These are phyloP conservation scores for Hymenopus coronatus DNA, from an alignment of 2,888 invertebrate species.

Conservation along the genomic window DNA sequence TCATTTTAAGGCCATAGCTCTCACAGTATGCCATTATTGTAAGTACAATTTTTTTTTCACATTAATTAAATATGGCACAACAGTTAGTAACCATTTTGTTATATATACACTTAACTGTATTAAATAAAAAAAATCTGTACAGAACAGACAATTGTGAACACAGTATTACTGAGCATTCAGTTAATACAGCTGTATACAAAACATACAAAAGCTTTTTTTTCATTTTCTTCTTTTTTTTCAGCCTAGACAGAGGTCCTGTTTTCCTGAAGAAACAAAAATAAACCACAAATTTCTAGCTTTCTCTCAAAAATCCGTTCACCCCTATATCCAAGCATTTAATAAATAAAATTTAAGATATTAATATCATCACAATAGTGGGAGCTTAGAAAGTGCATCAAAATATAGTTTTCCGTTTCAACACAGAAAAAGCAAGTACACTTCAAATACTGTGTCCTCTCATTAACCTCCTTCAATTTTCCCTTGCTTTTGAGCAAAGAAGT, in stretches of 20 bases:
- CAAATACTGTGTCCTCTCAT: not conserved
- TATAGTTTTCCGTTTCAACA: not conserved
- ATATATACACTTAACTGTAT: not conserved
- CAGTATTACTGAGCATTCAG: not conserved
- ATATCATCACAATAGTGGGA: not conserved
- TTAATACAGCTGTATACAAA: not conserved
- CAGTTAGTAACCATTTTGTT: not conserved
- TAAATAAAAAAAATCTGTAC: not conserved
- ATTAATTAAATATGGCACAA: constrained; percentile 5
- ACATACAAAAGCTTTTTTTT: not conserved
- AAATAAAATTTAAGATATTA: not conserved
- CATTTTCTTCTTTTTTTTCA: not conserved
- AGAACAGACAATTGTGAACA: not conserved
- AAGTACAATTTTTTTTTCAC: not conserved
- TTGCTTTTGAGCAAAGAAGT: not conserved
- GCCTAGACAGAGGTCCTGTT: not conserved
- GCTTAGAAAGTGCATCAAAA: not conserved
- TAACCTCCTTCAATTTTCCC: not conserved
- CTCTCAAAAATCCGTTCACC: not conserved
- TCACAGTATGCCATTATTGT: not conserved
- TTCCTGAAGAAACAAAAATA: not conserved
- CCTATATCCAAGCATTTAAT: not conserved
- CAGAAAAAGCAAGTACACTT: not conserved
- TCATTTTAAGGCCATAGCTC: not conserved
- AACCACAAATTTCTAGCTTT: not conserved